Conservation (phyloP, 2,797 vertebrate species). For the Sardinella longiceps region DNA sequence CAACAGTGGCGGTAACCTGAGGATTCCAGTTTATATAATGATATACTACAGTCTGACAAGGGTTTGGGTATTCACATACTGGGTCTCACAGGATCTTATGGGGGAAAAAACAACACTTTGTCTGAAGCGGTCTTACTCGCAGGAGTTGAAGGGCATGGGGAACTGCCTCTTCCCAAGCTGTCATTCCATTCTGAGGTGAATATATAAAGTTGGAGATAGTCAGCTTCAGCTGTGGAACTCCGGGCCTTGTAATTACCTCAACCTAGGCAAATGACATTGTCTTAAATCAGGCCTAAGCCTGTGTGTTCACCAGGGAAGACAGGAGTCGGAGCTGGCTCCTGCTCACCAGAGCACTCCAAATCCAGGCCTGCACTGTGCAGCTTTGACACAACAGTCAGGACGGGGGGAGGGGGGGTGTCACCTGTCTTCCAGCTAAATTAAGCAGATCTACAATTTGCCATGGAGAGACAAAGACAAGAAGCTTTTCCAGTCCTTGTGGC, state of each 20-base stretch:
- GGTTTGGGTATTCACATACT: not conserved
- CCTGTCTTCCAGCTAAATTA: conserved; percentile 4
- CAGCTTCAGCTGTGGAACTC: not conserved
- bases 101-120: not conserved
- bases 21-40: conserved; percentile 36
- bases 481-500: not conserved
- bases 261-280: not conserved
- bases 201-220: conserved; percentile 1
- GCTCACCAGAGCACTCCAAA: not conserved
- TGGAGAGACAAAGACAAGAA: not conserved
- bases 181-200: conserved; percentile 19
- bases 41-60: conserved; percentile 28
- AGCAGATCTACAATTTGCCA: conserved; percentile 7
- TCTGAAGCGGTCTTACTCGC: not conserved
- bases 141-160: conserved; percentile 26
- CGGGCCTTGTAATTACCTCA: conserved; percentile 36
- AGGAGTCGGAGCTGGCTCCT: not conserved
- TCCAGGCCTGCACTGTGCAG: not conserved
- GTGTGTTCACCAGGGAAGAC: not conserved
- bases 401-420: not conserved
- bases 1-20: conserved; percentile 25
- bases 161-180: conserved; percentile 27
- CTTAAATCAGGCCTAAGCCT: conserved; percentile 13
- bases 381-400: not conserved
- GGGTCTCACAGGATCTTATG: not conserved